These are phyloP conservation scores for Microtus richardsoni DNA, from an alignment of 2,113 vertebrate species.

Conservation along the genomic window DNA sequence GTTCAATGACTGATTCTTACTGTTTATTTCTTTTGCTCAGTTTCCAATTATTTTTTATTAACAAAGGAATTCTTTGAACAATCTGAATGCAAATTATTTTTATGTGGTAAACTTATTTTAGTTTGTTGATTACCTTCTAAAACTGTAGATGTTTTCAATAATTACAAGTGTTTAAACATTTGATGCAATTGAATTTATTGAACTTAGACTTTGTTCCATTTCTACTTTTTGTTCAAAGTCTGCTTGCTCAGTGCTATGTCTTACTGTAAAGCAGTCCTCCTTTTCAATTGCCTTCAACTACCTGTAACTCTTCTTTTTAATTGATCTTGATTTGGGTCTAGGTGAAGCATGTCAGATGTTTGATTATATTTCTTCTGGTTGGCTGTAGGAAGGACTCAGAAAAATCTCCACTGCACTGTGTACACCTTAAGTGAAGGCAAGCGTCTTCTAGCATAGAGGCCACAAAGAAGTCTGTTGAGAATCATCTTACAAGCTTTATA, in stretches of 20 bases:
- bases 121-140: background rate
- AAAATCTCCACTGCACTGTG: background rate
- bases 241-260: background rate
- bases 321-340: background rate
- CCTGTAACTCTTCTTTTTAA: background rate
- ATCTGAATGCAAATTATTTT: background rate
- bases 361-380: background rate
- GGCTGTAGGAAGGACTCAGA: background rate
- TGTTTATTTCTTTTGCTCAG: background rate
- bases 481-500: background rate
- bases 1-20: background rate
- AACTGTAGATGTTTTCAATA: background rate
- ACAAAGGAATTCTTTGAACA: background rate
- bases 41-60: background rate
- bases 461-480: fast-evolving
- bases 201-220: background rate
- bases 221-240: background rate
- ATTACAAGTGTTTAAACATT: background rate
- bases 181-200: too few relatives aligned
- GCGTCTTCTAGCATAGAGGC: background rate
- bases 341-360: background rate
- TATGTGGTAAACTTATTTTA: background rate
- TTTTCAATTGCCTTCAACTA: background rate
- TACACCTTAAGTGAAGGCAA: background rate
- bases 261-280: too few relatives aligned